Percentiles rank a stretch among this genome's conserved stretches.
Evolutionary conservation across 2,888 invertebrate genomes (phyloP).

Genomic region (Drosophila meridionalis): DNA sequence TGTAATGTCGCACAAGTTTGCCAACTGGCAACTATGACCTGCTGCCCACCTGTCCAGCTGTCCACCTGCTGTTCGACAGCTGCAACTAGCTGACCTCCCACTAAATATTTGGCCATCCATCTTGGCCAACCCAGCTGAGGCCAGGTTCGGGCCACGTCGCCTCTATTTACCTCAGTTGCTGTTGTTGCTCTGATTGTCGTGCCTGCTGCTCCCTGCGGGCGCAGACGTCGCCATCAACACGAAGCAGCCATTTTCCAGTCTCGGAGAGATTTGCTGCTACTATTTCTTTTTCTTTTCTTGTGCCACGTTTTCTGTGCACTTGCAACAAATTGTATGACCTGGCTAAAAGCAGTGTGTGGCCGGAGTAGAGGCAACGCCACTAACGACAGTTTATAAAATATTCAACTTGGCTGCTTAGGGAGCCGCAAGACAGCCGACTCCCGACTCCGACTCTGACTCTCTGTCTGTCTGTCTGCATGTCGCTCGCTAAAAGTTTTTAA

Average conservation of each 20-base stretch:
- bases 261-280: slow-evolving; percentile 39
- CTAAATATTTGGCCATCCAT: slow-evolving; percentile 74
- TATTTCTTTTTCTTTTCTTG: slow-evolving; percentile 20
- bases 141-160: slow-evolving; percentile 35
- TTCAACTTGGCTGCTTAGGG: slow-evolving; percentile 62
- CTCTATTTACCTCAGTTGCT: slow-evolving; percentile 42
- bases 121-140: slow-evolving; percentile 51
- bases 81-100: slow-evolving; percentile 70
- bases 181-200: slow-evolving; percentile 11
- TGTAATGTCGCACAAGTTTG: slow-evolving; percentile 51
- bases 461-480: slow-evolving; percentile 19
- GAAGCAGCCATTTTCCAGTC: slow-evolving; percentile 61
- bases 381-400: slow-evolving; percentile 79
- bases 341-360: slow-evolving; percentile 34
- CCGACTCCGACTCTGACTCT: background rate
- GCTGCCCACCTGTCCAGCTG: slow-evolving; percentile 15
- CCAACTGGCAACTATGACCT: slow-evolving; percentile 22
- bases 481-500: slow-evolving; percentile 74
- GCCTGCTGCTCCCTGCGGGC: slow-evolving; percentile 60
- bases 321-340: slow-evolving; percentile 72
- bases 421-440: slow-evolving; percentile 12
- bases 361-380: slow-evolving; percentile 21
- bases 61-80: slow-evolving; percentile 47
- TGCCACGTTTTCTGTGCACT: slow-evolving; percentile 52
- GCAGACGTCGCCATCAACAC: slow-evolving; percentile 77